These are phyloP conservation scores for Propsilocerus akamusi DNA, from an alignment of 1,140 invertebrate species.

Conservation along the genomic window DNA sequence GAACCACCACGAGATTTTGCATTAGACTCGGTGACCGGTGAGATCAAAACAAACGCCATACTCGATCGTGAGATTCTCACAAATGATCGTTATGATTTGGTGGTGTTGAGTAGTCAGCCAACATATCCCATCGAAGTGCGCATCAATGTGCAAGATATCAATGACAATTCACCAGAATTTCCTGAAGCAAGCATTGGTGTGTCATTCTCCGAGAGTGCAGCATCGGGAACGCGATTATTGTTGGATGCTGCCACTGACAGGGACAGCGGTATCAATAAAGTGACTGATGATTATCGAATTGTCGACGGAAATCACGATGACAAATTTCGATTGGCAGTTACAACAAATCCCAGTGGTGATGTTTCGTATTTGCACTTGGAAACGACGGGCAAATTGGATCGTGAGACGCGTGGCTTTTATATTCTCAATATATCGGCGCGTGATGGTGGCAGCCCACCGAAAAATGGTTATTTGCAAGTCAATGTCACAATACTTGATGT, in stretches of 20 bases:
- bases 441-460: conserved; percentile 64
- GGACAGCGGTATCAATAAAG: conserved; percentile 70
- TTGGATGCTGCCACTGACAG: conserved; percentile 73
- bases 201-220: conserved; percentile 79
- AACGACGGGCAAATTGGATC: conserved; percentile 73
- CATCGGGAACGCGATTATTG: conserved; percentile 63
- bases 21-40: conserved; percentile 59
- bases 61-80: conserved; percentile 61
- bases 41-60: conserved; percentile 60
- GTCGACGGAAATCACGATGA: conserved; percentile 71
- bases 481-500: conserved; percentile 82
- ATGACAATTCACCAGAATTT: conserved; percentile 79
- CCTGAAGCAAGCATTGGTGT: conserved; percentile 72
- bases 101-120: conserved; percentile 77
- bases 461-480: conserved; percentile 69
- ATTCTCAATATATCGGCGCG: conserved; percentile 74
- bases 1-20: conserved; percentile 69
- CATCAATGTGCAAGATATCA: conserved; percentile 68
- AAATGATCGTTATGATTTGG: conserved; percentile 69
- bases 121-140: conserved; percentile 85
- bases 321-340: conserved; percentile 72
- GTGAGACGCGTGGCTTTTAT: conserved; percentile 69
- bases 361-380: conserved; percentile 78
- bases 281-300: conserved; percentile 72
- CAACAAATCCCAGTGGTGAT: conserved; percentile 71